Base-by-base conservation (phyloP, 2,797 vertebrate genomes). In the Chanos chanos region DNA sequence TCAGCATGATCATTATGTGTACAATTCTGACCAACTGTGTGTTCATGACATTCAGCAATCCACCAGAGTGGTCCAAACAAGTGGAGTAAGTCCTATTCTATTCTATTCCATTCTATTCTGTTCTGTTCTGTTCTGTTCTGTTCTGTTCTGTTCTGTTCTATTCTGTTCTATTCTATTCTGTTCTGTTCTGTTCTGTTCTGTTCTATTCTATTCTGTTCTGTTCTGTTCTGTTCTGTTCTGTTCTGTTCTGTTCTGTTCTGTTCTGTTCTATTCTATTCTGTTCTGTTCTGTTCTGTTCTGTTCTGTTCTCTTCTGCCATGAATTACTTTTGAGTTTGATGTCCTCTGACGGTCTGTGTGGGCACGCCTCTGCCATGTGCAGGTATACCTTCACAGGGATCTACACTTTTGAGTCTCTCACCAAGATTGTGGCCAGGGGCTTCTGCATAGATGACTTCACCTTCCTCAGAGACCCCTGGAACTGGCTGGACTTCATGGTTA, bases 11-110 rank as follows among this genome's bases (percentile, higher is more conserved):
- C 91, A 99, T 99, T 81, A 99, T 99, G 96, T 94, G 92, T 89
- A 99, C 96, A 74, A 99, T 99, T 94, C 93, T 99, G 94, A 99
- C 96, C 88, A 99, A 99, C 94, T 99, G 96, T 85, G 96, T 99
- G 77, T 99, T 99, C 91, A 99, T 99, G 96, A 99, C 96, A 81
- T 97, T 99, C 89, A 99, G 94, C 86, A 94, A 99, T 81, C 96
- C 96, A 5, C 96, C 96, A 0, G 95, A 97, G 44, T 99, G 96
- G 96, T 95, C 95, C 59, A 99, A 99, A 89, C 94, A 98, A 88
- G 95, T 99, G 84, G 96, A 99, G 96, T 99, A 89, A 98, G 96
- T n/a, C n/a, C n/a, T 93, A 87, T 21, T 44, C 10, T 30, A 12
- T 50, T 31, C 13, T 34, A 7, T 36, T 40, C 24, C 33, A 1